Evolutionary conservation across 1,140 invertebrate genomes (phyloP), one percentile per base, ranked within the genome.

Genomic region (Lamellibrachia luymesi): DNA sequence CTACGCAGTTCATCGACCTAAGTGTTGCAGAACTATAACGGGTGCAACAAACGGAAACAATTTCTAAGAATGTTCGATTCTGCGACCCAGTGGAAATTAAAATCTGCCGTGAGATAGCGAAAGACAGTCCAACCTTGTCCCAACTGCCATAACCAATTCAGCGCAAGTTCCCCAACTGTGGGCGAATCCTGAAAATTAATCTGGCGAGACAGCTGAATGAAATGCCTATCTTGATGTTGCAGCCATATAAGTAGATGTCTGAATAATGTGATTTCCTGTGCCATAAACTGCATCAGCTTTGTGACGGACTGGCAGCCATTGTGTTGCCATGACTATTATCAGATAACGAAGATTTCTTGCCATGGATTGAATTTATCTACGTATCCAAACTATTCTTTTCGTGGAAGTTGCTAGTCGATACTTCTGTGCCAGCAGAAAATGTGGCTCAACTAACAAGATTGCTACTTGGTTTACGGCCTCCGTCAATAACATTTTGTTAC

Each of bases 221-320:
- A 80, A 17, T 80, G 64, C 64, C 64, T 80, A 80, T 80, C 64
- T 80, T 80, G 64, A 80, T 22, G 64, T 22, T 80, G 64, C 64
- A 6, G 64, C 13, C 64, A 17, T 80, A 80, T 80, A 17, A 22
- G 64, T 80, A 80, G 64, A 80, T 80, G 64, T 80, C 8, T 80
- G 25, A 80, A 80, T 80, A 80, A 80, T 80, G 64, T 80, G 64
- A 80, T 80, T 80, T 80, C 64, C 64, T 80, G 64, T 80, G 64
- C 64, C 64, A 22, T 80, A 80, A 80, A 80, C 64, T 80, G 64
- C 64, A 80, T 80, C 64, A 80, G 64, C 17, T 80, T 22, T 6
- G 64, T 80, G 64, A 80, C 64, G 64, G 64, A 80, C 64, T 80
- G 64, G 8, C 25, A 22, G 64, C 64, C 25, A 22, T 80, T 80